A percentile compares a stretch with the other conserved stretches of the same genome.
These are phyloP conservation scores for Nannospalax galili DNA, from an alignment of 2,113 vertebrate genomes.

Conservation along the genomic window DNA sequence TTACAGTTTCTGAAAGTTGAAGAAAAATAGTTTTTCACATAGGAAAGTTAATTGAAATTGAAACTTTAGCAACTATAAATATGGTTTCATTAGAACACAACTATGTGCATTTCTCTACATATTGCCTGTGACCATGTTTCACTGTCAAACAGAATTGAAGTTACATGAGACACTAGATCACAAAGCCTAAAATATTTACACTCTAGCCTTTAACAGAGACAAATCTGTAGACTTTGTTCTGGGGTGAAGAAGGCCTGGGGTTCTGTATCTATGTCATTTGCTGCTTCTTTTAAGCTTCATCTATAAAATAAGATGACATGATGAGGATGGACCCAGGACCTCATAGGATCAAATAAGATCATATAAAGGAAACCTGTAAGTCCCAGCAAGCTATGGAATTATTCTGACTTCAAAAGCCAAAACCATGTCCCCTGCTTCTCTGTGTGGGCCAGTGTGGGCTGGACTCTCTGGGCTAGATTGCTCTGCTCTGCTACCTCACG, in stretches of 20 bases:
- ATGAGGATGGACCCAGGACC: neutral
- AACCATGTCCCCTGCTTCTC: rapidly evolving
- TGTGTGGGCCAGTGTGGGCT: rapidly evolving
- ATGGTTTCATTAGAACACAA: neutral
- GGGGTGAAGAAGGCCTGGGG: neutral
- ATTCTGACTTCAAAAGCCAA: neutral
- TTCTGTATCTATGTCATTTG: neutral
- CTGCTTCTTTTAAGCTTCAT: neutral
- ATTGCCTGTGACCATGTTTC: neutral
- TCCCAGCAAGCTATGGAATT: neutral
- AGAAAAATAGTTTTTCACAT: neutral
- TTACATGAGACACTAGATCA: neutral
- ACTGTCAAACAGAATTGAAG: neutral
- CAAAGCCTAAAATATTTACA: neutral
- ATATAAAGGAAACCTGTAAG: neutral
- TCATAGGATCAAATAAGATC: neutral
- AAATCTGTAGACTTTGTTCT: neutral
- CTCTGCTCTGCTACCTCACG: neutral
- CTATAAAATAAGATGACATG: neutral
- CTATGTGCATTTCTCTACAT: neutral
- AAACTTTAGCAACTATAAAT: neutral
- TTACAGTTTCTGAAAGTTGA: neutral
- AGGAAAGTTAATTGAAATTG: neutral
- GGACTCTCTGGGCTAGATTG: neutral
- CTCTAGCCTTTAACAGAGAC: neutral